Conservation (phyloP, 2,113 vertebrate species). For the Corythaixoides concolor region DNA sequence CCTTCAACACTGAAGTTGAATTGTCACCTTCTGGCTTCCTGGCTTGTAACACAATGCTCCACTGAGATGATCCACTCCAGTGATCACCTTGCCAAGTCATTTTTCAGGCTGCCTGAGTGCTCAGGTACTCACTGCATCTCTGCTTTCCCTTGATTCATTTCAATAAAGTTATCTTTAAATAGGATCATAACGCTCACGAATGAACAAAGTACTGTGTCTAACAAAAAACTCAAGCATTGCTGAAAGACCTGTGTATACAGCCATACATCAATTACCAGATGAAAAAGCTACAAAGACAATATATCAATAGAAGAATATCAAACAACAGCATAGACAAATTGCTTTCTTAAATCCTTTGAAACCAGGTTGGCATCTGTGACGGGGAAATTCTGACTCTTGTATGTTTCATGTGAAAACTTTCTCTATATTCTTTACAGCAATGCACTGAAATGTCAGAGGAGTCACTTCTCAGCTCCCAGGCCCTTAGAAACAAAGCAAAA, state of each 20-base stretch:
- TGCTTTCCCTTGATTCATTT: neutral
- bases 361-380: neutral
- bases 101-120: neutral
- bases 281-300: conserved; percentile 11
- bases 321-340: neutral
- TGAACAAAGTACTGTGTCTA: neutral
- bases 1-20: neutral
- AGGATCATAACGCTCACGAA: neutral
- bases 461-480: neutral
- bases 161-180: neutral
- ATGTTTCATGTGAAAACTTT: neutral
- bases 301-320: neutral
- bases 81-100: neutral
- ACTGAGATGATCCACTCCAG: neutral
- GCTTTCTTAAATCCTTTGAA: conserved; percentile 19
- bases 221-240: neutral
- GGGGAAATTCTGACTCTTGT: neutral
- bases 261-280: neutral
- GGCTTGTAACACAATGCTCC: neutral
- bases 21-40: neutral
- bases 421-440: neutral
- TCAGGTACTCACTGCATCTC: neutral
- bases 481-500: conserved; percentile 9
- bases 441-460: conserved; percentile 18
- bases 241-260: neutral